Percentiles rank a stretch among this genome's conserved stretches.
Conservation (phyloP, 1,140 invertebrate species). For the Drosophila pallidifrons region DNA sequence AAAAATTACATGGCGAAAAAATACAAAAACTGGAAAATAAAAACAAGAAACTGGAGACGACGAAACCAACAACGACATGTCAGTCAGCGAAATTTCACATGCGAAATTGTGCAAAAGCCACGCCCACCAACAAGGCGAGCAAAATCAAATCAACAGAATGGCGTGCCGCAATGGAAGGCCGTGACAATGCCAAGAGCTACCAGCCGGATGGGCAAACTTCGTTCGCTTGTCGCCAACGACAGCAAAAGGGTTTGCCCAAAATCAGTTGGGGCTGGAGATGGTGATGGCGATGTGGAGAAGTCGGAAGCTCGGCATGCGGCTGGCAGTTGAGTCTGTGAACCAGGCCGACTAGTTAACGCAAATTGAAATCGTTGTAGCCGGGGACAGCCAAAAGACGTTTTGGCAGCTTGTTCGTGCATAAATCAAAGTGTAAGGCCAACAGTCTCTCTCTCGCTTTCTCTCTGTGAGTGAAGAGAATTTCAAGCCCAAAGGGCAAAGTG, state of each 20-base stretch:
- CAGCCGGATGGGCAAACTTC: slow-evolving; percentile 27
- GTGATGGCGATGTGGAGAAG: background rate
- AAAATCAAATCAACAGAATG: slow-evolving; percentile 67
- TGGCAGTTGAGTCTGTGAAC: slow-evolving; percentile 38
- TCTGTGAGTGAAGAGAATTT: slow-evolving; percentile 7
- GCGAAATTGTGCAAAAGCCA: slow-evolving; percentile 61
- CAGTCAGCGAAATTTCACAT: slow-evolving; percentile 68
- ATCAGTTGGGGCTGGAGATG: background rate
- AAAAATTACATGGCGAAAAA: slow-evolving; percentile 67
- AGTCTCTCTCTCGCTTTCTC: background rate
- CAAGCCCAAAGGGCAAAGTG: background rate
- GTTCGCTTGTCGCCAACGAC: slow-evolving; percentile 41
- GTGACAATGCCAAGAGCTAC: slow-evolving; percentile 35
- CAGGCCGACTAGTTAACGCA: slow-evolving; percentile 62
- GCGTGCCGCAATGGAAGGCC: slow-evolving; percentile 53
- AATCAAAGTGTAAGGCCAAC: slow-evolving; percentile 51
- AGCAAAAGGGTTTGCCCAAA: slow-evolving; percentile 62
- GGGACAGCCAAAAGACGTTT: slow-evolving; percentile 50
- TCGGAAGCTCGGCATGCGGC: background rate
- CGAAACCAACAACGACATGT: slow-evolving; percentile 43
- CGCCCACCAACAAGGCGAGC: slow-evolving; percentile 56
- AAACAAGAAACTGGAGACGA: slow-evolving; percentile 11
- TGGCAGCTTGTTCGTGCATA: slow-evolving; percentile 63
- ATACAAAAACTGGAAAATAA: slow-evolving; percentile 24
- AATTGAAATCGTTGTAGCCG: slow-evolving; percentile 63